phyloP scores from a whole-genome alignment of 2,113 vertebrate species.

The Etheostoma spectabile region DNA sequence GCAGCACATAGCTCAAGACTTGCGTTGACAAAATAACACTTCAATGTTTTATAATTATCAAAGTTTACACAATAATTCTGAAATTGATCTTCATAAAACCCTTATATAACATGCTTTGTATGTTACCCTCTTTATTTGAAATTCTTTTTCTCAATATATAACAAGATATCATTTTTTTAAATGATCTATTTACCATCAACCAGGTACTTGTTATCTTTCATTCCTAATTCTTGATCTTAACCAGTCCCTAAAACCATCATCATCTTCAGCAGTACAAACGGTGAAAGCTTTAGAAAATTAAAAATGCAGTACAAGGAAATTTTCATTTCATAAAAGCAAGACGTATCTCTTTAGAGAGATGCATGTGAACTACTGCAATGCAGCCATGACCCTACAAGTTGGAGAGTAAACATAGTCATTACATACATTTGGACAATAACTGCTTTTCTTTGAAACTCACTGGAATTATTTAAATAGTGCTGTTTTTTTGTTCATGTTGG shows the following conservation, averaged over 20 bases:
- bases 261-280: neutral
- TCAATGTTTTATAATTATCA: neutral
- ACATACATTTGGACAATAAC: neutral
- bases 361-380: neutral
- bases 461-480: neutral
- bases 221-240: neutral
- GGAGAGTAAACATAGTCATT: neutral
- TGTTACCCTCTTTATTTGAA: neutral
- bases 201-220: neutral
- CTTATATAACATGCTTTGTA: neutral
- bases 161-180: neutral
- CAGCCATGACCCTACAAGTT: neutral
- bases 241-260: constrained; percentile 10
- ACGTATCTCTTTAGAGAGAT: neutral
- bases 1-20: neutral
- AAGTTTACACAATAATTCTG: neutral
- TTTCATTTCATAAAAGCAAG: neutral
- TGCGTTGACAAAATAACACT: neutral
- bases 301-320: constrained; percentile 3
- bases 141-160: neutral
- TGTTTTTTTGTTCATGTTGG: neutral
- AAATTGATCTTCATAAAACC: neutral
- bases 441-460: neutral
- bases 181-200: neutral
- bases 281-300: neutral